Conservation (phyloP, 2,113 vertebrate genomes). For the Nothoprocta pentlandii region DNA sequence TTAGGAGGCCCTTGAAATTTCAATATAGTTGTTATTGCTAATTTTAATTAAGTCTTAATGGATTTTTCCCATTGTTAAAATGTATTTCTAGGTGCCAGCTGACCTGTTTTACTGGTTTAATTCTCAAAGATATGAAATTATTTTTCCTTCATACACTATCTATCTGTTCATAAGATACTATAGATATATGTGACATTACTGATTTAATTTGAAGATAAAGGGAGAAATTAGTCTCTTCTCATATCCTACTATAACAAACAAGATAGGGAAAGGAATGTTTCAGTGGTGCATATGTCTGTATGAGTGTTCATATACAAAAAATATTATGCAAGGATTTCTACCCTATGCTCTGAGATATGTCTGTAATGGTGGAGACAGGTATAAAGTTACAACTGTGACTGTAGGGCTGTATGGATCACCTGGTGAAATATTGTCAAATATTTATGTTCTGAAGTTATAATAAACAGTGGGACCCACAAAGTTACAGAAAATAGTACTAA, state of each 20-base stretch:
- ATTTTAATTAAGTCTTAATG: not conserved
- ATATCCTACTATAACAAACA: not conserved
- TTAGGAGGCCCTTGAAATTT: slow-evolving; percentile 10
- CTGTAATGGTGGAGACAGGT: not conserved
- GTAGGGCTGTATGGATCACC: not conserved
- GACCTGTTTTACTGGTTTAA: slow-evolving; percentile 33
- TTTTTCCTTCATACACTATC: not conserved
- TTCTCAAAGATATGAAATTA: slow-evolving; percentile 27
- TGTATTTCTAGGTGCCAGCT: slow-evolving; percentile 27
- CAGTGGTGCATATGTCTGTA: not conserved
- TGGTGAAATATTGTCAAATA: not conserved
- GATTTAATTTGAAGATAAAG: slow-evolving; percentile 9
- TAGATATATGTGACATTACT: not conserved
- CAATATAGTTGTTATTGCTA: not conserved
- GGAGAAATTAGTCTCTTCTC: slow-evolving; percentile 22
- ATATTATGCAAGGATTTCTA: not conserved
- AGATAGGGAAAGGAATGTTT: not conserved
- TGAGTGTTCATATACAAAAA: not conserved
- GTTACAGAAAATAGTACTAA: not conserved
- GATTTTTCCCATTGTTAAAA: slow-evolving; percentile 38
- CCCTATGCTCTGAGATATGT: not conserved
- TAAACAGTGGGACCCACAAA: not conserved
- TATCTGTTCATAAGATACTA: slow-evolving; percentile 9
- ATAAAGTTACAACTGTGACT: not conserved
- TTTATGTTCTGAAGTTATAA: not conserved